phyloP scores from a whole-genome alignment of 1,140 invertebrate species.

The Magallana gigas region DNA sequence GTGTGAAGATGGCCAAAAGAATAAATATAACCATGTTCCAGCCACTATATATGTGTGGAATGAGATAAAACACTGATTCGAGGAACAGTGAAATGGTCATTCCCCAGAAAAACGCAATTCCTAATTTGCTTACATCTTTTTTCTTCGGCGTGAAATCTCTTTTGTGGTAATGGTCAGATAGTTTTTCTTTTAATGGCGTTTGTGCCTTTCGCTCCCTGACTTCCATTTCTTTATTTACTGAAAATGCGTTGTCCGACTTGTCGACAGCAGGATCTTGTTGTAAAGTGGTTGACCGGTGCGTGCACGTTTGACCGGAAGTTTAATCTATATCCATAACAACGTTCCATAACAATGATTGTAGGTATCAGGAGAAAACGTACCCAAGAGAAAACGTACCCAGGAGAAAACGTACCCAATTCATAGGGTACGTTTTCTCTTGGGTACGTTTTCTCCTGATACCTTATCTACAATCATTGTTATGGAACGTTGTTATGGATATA shows the following conservation, averaged over 20 bases:
- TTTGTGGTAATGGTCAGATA: constrained; percentile 60
- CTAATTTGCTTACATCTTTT: constrained; percentile 47
- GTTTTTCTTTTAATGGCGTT: constrained; percentile 62
- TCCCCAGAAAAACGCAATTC: constrained; percentile 57
- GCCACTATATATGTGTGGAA: constrained; percentile 49
- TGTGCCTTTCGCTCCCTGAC: constrained; percentile 47
- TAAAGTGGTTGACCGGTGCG: not conserved
- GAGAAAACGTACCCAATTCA: too few species aligned
- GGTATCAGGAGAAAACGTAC: too few species aligned
- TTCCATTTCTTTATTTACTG: constrained; percentile 40
- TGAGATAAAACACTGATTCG: constrained; percentile 53
- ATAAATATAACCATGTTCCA: constrained; percentile 21
- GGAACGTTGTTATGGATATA: not conserved
- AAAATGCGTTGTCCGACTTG: not conserved
- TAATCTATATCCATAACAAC: not conserved
- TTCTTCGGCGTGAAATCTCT: constrained; percentile 57
- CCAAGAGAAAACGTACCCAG: too few species aligned
- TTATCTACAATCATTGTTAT: not conserved
- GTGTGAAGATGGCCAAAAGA: constrained; percentile 50
- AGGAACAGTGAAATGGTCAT: constrained; percentile 59
- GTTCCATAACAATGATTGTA: not conserved
- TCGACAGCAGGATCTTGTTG: too few species aligned
- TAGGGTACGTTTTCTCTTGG: too few species aligned
- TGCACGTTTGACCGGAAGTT: constrained; percentile 32
- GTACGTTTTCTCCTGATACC: too few species aligned